Conservation (phyloP, 2,113 vertebrate genomes). For the Istiophorus platypterus region DNA sequence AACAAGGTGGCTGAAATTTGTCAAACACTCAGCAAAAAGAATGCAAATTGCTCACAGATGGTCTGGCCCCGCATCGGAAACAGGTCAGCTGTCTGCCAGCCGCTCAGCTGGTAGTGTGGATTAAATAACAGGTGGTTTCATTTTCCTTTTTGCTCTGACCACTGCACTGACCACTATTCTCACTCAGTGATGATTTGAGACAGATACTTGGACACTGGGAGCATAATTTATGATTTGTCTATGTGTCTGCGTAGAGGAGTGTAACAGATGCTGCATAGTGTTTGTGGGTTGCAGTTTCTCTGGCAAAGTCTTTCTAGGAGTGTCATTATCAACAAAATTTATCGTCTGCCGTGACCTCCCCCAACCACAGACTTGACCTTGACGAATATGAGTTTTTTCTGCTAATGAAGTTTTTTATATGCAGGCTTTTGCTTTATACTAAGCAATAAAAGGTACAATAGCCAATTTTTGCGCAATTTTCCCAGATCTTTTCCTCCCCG, state of each 20-base stretch:
- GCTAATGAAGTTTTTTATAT: not conserved
- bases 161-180: slow-evolving; percentile 19
- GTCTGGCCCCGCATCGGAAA: slow-evolving; percentile 32
- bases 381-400: not conserved
- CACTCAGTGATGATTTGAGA: not conserved
- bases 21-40: slow-evolving; percentile 62
- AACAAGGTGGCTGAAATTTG: slow-evolving; percentile 50
- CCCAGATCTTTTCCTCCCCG: not conserved
- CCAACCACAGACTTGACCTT: slow-evolving; percentile 11
- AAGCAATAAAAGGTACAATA: not conserved
- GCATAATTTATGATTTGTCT: slow-evolving; percentile 20
- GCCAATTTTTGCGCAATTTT: not conserved
- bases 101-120: slow-evolving; percentile 73
- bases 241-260: slow-evolving; percentile 7
- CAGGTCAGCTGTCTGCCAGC: slow-evolving; percentile 60
- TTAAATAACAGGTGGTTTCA: slow-evolving; percentile 75
- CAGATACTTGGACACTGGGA: slow-evolving; percentile 26
- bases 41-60: slow-evolving; percentile 76
- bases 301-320: not conserved
- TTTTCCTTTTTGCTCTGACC: slow-evolving; percentile 36
- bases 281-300: slow-evolving; percentile 31
- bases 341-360: not conserved
- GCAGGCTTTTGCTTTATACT: not conserved
- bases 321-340: slow-evolving; percentile 3
- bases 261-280: not conserved